These are phyloP conservation scores for Macroteleia sp. DNA, from an alignment of 2,888 invertebrate genomes.

Conservation along the genomic window DNA sequence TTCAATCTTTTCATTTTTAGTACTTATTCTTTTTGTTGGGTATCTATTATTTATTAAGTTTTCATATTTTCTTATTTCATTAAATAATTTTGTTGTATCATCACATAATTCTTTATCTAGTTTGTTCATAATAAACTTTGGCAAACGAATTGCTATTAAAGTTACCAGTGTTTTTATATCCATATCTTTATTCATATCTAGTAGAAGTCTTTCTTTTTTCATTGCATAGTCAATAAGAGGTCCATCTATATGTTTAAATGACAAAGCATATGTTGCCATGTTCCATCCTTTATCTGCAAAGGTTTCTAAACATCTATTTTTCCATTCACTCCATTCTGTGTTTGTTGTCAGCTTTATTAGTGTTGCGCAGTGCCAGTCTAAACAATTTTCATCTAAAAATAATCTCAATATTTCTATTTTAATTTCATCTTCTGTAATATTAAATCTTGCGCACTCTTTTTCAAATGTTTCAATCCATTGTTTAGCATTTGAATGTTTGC, in stretches of 20 bases:
- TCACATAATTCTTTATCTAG: slow-evolving; percentile 59
- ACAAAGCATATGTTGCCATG: slow-evolving; percentile 65
- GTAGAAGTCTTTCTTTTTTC: slow-evolving; percentile 63
- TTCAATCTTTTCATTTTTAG: not conserved
- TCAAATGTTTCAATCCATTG: slow-evolving; percentile 68
- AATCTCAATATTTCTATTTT: slow-evolving; percentile 65
- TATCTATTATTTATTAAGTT: not conserved
- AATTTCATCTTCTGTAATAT: slow-evolving; percentile 56
- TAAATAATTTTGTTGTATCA: slow-evolving; percentile 16
- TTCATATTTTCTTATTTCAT: slow-evolving; percentile 5
- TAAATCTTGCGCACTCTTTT: slow-evolving; percentile 65
- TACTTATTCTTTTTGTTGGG: not conserved
- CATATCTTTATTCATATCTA: slow-evolving; percentile 58
- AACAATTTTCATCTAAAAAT: slow-evolving; percentile 63
- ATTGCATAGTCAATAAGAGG: slow-evolving; percentile 67
- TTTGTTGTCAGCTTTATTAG: slow-evolving; percentile 64
- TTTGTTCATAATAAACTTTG: slow-evolving; percentile 62
- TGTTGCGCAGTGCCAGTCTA: slow-evolving; percentile 67
- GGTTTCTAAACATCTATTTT: slow-evolving; percentile 67
- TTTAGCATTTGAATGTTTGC: slow-evolving; percentile 64
- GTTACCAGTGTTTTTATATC: slow-evolving; percentile 49
- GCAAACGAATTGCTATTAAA: slow-evolving; percentile 54
- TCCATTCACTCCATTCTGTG: slow-evolving; percentile 70
- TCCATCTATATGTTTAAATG: slow-evolving; percentile 69
- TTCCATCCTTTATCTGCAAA: slow-evolving; percentile 71